These are phyloP conservation scores for Crenichthys baileyi DNA, from an alignment of 2,797 vertebrate genomes.

Conservation along the genomic window DNA sequence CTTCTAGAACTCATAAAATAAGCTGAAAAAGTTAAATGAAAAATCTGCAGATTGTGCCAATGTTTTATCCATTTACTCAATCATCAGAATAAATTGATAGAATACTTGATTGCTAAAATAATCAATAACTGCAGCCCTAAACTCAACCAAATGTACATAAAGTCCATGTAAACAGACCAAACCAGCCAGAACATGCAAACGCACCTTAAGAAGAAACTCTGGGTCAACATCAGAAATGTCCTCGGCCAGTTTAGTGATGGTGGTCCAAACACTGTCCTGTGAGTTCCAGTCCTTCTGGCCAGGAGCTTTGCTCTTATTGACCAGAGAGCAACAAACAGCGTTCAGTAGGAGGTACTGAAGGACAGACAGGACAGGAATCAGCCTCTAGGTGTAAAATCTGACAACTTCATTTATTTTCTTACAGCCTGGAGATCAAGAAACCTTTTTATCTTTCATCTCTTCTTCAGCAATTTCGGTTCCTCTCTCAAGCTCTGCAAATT, in stretches of 20 bases:
- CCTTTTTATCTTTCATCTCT: conserved; percentile 75
- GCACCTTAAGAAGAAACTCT: conserved; percentile 91
- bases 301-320: conserved; percentile 68
- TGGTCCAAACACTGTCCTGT: conserved; percentile 53
- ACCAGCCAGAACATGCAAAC: not conserved
- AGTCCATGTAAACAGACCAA: not conserved
- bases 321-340: conserved; percentile 82
- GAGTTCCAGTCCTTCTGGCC: conserved; percentile 65
- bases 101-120: too few relatives aligned
- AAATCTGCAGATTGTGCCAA: too few relatives aligned
- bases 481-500: conserved; percentile 66
- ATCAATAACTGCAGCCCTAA: too few relatives aligned
- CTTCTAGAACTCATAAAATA: too few relatives aligned
- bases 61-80: too few relatives aligned
- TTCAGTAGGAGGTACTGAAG: conserved; percentile 83
- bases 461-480: conserved; percentile 41
- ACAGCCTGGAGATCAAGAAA: conserved; percentile 14
- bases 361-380: not conserved
- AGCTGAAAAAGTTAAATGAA: too few relatives aligned
- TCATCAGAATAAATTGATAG: too few relatives aligned
- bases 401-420: not conserved
- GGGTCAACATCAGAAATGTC: conserved; percentile 82
- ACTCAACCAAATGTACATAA: not conserved
- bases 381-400: not conserved
- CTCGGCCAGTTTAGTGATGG: conserved; percentile 71